A percentile compares a stretch with the other conserved stretches of the same genome.
Evolutionary conservation across 2,113 vertebrate species (phyloP).

Genomic region (Jacana jacana): DNA sequence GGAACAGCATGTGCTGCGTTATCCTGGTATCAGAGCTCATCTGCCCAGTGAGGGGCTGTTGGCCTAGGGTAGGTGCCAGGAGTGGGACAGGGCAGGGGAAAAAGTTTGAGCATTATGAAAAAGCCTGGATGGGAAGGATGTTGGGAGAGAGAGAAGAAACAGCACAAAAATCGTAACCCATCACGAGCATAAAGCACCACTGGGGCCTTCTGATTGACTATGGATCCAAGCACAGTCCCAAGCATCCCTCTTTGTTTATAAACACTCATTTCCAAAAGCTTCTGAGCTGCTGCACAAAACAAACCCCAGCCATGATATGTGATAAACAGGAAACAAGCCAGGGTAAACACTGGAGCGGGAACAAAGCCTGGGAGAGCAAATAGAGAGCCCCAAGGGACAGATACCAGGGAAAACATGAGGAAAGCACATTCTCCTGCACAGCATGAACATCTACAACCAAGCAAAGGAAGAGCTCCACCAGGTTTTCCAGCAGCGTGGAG

Average conservation of each 20-base stretch:
- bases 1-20: no score
- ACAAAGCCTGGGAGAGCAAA: neutral
- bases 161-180: neutral
- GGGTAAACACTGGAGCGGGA: neutral
- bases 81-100: neutral
- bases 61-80: neutral
- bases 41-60: neutral
- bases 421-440: fast-evolving
- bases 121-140: neutral
- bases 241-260: constrained; percentile 25
- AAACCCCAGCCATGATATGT: neutral
- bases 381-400: neutral
- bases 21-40: neutral
- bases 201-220: neutral
- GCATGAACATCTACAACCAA: neutral
- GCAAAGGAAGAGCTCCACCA: neutral
- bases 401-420: neutral
- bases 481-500: neutral
- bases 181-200: neutral
- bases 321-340: constrained; percentile 21
- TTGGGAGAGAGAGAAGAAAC: neutral
- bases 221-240: neutral
- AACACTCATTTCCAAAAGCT: constrained; percentile 36
- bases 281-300: neutral
- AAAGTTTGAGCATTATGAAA: neutral